Conservation (phyloP, 2,888 invertebrate species). For the Agrilus biguttatus region DNA sequence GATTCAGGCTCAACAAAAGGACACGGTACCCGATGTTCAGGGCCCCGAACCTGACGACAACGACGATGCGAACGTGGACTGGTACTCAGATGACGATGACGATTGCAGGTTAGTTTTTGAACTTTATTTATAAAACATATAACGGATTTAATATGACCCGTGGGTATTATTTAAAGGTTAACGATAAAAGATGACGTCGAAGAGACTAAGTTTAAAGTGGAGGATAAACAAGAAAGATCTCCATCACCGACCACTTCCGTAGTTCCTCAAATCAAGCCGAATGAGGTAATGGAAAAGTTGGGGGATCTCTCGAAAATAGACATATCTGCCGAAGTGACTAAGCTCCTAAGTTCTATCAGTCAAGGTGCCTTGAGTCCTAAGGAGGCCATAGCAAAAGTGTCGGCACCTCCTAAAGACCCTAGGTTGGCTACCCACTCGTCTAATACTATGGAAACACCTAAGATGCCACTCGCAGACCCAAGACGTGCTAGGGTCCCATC, state of each 20-base stretch:
- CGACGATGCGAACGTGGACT: conserved; percentile 35
- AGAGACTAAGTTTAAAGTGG: conserved; percentile 18
- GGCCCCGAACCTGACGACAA: conserved; percentile 8
- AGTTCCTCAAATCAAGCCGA: conserved; percentile 31
- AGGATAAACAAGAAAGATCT: conserved; percentile 13
- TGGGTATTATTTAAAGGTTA: conserved; percentile 16
- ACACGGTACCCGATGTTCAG: conserved; percentile 29
- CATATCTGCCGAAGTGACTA: conserved; percentile 58
- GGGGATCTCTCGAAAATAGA: conserved; percentile 60
- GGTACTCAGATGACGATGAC: conserved; percentile 73
- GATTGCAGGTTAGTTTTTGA: conserved; percentile 15
- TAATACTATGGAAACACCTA: conserved; percentile 5
- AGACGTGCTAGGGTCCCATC: conserved; percentile 15
- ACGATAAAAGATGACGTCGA: conserved; percentile 30
- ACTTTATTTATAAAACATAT: background rate
- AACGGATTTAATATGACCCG: conserved; percentile 6
- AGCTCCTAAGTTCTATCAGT: conserved; percentile 45
- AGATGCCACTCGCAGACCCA: conserved; percentile 11
- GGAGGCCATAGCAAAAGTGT: conserved; percentile 1
- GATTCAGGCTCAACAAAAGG: conserved; percentile 49
- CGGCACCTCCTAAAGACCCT: conserved; percentile 10
- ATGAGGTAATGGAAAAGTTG: conserved; percentile 45
- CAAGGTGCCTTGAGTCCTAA: conserved; percentile 6
- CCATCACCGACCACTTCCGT: background rate
- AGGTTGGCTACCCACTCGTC: conserved; percentile 5